phyloP scores from a whole-genome alignment of 2,113 vertebrate species.

The Phalacrocorax carbo region DNA sequence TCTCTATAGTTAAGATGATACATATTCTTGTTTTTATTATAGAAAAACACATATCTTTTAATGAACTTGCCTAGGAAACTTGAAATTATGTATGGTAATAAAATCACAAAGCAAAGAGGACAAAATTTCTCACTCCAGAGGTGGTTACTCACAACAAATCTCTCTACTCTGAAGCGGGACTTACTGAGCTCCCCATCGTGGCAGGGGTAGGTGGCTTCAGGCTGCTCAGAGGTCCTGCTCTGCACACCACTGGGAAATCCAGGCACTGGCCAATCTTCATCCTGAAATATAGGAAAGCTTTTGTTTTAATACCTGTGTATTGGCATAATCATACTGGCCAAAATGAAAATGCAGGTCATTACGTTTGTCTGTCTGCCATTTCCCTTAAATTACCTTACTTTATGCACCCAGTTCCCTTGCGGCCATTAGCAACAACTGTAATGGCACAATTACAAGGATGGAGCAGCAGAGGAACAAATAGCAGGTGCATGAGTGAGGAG shows the following conservation, averaged over 20 bases:
- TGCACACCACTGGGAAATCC: not conserved
- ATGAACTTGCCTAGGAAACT: not conserved
- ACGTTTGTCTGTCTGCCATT: not conserved
- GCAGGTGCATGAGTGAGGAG: not conserved
- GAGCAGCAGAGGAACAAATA: not conserved
- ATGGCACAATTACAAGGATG: not conserved
- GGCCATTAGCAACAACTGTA: not conserved
- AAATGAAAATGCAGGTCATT: not conserved
- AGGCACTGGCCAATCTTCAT: not conserved
- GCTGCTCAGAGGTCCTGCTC: not conserved
- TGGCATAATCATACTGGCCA: not conserved
- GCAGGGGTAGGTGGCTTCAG: not conserved
- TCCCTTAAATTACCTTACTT: not conserved
- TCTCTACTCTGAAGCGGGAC: not conserved
- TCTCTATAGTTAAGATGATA: not conserved
- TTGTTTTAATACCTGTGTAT: not conserved
- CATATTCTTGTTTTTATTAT: not conserved
- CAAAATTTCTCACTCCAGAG: not conserved
- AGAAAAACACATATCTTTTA: not conserved
- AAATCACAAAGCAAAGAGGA: not conserved
- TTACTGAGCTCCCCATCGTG: not conserved
- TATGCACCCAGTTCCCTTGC: not conserved
- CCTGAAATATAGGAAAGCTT: not conserved
- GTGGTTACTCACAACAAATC: not conserved
- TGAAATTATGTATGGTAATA: not conserved